Evolutionary conservation across 2,113 vertebrate species (phyloP).

Genomic region (Pampusana beccarii): DNA sequence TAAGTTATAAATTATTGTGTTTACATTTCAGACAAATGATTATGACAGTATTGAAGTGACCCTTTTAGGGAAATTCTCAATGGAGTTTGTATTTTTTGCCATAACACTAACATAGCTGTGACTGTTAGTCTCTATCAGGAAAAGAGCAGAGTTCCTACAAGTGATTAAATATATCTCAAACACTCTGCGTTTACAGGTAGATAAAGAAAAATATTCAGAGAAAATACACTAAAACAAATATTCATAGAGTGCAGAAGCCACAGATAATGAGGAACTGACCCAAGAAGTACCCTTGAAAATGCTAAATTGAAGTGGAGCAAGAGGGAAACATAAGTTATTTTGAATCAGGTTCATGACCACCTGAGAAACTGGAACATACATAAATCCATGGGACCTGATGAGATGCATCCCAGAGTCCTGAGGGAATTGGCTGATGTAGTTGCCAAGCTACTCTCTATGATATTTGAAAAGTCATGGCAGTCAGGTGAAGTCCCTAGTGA

Average conservation of each 20-base stretch:
- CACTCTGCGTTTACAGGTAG: not conserved
- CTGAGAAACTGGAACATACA: too few species aligned
- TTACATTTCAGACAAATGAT: not conserved
- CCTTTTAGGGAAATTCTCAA: not conserved
- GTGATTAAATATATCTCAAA: not conserved
- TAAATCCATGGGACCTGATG: too few species aligned
- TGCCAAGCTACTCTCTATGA: too few species aligned
- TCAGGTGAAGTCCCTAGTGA: too few species aligned
- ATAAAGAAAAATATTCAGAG: slow-evolving; percentile 48
- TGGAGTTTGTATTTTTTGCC: too few species aligned
- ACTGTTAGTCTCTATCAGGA: not conserved
- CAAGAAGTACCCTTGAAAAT: not conserved
- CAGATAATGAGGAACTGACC: not conserved
- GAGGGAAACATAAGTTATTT: not conserved
- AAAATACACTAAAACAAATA: slow-evolving; percentile 19
- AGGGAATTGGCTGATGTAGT: too few species aligned
- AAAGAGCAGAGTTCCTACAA: not conserved
- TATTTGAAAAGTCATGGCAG: too few species aligned
- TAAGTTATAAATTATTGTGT: not conserved
- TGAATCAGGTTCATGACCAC: too few species aligned
- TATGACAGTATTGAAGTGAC: not conserved
- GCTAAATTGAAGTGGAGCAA: not conserved
- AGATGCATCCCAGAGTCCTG: too few species aligned
- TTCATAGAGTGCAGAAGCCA: not conserved
- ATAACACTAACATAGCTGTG: not conserved